Evolutionary conservation across 2,888 invertebrate genomes (phyloP), one percentile per base, ranked within the genome.

Genomic region (Philopedon plagiatum): DNA sequence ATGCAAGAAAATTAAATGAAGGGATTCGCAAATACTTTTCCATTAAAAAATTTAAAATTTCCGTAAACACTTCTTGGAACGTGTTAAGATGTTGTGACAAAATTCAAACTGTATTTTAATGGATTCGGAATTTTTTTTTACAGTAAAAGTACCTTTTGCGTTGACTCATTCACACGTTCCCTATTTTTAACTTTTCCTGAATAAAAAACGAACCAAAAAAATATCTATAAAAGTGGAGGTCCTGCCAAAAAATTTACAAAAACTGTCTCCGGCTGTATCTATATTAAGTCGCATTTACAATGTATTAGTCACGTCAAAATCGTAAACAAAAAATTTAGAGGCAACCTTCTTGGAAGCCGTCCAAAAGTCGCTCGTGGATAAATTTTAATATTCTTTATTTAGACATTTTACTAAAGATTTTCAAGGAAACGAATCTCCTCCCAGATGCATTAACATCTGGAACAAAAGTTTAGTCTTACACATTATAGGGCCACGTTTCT

Each of bases 231-330:
- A 65, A 65, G 15, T 37, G 11, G n/a, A 23, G 32, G 49, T 21
- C 37, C 21, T 58, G 62, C 70, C 70, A 70, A 64, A 64, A 63
- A 64, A 65, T 63, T 23, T 41, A 13, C 57, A 41, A 65, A 69
- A 70, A 29, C n/a, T 56, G 70, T 70, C 64, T 70, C 56, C 15
- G 39, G 49, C 44, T 57, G 71, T 39, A 51, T 58, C 71, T 65
- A 71, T 71, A 65, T 71, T 65, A 71, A 71, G 71, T 46, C 58
- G 61, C 71, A 71, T 71, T 51, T 65, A 71, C 26, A 51, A 29
- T 18, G 51, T 61, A 29, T 71, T 64, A 71, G 71, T 71, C 71
- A 71, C 44, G 23, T 56, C 32, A 9, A 65, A 56, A 62, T 54
- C 57, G 64, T 63, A 70, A 60, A 71, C 65, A 65, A 71, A 71